Percentiles rank a stretch among this genome's conserved stretches.
These are phyloP conservation scores for Oriolus oriolus DNA, from an alignment of 2,113 vertebrate genomes.

Conservation along the genomic window DNA sequence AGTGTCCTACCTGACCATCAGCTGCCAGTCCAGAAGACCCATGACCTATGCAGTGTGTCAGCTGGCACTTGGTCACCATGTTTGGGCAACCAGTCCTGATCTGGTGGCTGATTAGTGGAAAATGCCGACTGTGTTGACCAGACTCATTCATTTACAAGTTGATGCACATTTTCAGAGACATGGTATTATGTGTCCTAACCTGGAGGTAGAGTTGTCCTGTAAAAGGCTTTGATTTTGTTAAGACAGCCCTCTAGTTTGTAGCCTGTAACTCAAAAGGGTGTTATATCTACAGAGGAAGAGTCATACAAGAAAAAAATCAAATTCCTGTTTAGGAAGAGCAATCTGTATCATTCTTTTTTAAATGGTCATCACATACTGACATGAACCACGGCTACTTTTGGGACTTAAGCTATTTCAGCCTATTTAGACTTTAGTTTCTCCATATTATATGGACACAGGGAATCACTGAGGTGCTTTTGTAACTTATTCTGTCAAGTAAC, in stretches of 20 bases:
- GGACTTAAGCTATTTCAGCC: neutral
- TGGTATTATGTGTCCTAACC: neutral
- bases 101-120: neutral
- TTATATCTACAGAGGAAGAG: neutral
- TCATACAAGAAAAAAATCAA: neutral
- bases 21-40: neutral
- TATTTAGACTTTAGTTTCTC: neutral
- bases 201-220: neutral
- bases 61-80: neutral
- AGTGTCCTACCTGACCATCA: neutral
- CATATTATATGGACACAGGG: neutral
- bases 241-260: neutral
- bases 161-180: neutral
- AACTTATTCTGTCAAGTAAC: neutral
- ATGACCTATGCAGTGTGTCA: neutral
- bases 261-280: neutral
- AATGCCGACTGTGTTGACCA: neutral
- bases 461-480: neutral
- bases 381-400: neutral
- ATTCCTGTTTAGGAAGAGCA: neutral
- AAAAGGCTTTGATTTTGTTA: neutral
- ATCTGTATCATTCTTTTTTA: neutral
- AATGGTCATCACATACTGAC: neutral
- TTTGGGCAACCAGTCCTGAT: neutral
- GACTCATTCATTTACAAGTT: neutral